phyloP scores from a whole-genome alignment of 1,140 invertebrate species.

The Trissolcus basalis region DNA sequence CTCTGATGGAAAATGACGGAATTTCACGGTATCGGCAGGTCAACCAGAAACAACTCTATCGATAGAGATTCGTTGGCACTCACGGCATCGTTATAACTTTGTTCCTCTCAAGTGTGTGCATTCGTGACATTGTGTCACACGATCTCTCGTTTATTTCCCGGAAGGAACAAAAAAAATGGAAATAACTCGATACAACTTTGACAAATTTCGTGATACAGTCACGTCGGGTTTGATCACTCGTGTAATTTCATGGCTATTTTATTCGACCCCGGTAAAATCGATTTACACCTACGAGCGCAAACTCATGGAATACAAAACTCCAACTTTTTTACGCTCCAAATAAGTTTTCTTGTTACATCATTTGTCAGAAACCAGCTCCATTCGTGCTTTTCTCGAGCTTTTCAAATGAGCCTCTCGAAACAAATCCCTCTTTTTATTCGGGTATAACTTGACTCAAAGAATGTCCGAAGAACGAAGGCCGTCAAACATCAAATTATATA shows the following conservation, averaged over 20 bases:
- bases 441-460: slow-evolving; percentile 11
- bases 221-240: slow-evolving; percentile 32
- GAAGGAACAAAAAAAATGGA: slow-evolving; percentile 24
- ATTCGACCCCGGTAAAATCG: slow-evolving; percentile 37
- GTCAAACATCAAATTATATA: slow-evolving; percentile 11
- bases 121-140: slow-evolving; percentile 40
- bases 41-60: slow-evolving; percentile 54
- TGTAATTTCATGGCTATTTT: slow-evolving; percentile 40
- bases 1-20: slow-evolving; percentile 44
- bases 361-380: slow-evolving; percentile 23
- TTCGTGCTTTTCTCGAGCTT: slow-evolving; percentile 6
- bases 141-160: slow-evolving; percentile 15
- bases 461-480: slow-evolving; percentile 15
- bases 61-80: slow-evolving; percentile 35
- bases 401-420: slow-evolving; percentile 26
- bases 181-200: slow-evolving; percentile 22
- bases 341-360: slow-evolving; percentile 39
- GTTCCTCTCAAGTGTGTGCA: slow-evolving; percentile 39
- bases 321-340: slow-evolving; percentile 21
- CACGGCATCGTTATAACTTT: slow-evolving; percentile 57
- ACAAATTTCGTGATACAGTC: slow-evolving; percentile 48
- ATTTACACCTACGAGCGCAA: slow-evolving; percentile 18
- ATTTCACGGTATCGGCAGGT: slow-evolving; percentile 42
- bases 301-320: slow-evolving; percentile 6
- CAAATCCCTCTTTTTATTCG: slow-evolving; percentile 22